Evolutionary conservation across 2,888 invertebrate species (phyloP).

Genomic region (Bombylius major): DNA sequence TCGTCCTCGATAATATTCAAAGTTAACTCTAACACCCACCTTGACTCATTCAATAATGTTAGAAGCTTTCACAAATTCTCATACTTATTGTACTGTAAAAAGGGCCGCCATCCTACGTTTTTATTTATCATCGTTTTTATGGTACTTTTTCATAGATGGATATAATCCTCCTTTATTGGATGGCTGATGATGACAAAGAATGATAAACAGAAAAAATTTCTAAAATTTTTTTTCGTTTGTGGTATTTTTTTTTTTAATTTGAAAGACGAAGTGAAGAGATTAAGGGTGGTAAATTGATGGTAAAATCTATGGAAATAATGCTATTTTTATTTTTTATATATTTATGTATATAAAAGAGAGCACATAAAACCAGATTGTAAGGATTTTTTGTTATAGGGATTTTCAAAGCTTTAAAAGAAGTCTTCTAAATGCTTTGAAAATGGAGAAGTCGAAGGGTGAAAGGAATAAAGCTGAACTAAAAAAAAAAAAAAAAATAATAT

Average conservation of each 20-base stretch:
- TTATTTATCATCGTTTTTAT: background rate
- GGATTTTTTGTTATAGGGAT: conserved; percentile 4
- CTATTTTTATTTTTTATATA: no score
- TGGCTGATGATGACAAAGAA: conserved; percentile 4
- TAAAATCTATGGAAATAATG: no score
- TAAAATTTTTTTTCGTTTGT: no score
- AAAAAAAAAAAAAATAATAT: no score
- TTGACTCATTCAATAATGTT: no score
- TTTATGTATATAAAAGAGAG: no score
- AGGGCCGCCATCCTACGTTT: background rate
- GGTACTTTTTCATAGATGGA: conserved; percentile 7
- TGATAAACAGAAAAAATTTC: background rate
- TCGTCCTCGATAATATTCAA: conserved; percentile 8
- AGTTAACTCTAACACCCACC: background rate
- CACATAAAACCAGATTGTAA: background rate
- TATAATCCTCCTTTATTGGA: background rate
- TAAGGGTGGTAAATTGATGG: no score
- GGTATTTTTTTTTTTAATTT: no score
- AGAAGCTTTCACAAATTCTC: no score
- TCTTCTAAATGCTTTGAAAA: conserved; percentile 6
- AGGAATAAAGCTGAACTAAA: background rate
- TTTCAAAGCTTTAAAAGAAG: conserved; percentile 6
- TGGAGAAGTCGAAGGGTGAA: background rate
- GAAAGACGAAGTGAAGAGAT: no score
- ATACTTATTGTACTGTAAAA: no score